These are phyloP conservation scores for Diadumene lineata DNA, from an alignment of 92 coral and sea anemone species.

Conservation along the genomic window DNA sequence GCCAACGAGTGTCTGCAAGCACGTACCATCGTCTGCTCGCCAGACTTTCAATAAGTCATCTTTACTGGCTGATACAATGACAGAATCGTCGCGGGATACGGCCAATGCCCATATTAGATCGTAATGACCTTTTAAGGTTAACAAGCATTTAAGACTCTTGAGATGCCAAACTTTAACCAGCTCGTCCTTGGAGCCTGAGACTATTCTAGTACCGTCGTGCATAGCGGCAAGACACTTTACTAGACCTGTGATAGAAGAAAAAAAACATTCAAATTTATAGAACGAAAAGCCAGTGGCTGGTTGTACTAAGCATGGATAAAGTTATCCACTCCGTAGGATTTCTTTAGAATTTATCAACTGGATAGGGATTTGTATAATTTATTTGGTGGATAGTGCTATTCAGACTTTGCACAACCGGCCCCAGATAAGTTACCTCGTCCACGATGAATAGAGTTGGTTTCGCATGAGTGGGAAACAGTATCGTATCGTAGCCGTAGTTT, in stretches of 20 bases:
- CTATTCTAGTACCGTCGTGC: conserved; percentile 78
- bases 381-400: too few relatives aligned
- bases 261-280: not conserved
- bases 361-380: too few relatives aligned
- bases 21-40: conserved; percentile 65
- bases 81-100: conserved; percentile 64
- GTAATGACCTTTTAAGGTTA: conserved; percentile 75
- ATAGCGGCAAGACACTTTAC: conserved; percentile 66
- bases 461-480: too few relatives aligned
- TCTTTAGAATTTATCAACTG: too few relatives aligned
- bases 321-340: too few relatives aligned
- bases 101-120: conserved; percentile 73
- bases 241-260: conserved; percentile 41
- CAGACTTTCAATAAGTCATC: conserved; percentile 87
- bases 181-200: conserved; percentile 78
- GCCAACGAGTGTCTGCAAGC: conserved; percentile 75
- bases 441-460: too few relatives aligned
- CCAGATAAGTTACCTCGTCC: too few relatives aligned
- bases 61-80: conserved; percentile 77
- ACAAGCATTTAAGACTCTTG: conserved; percentile 54
- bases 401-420: too few relatives aligned
- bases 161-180: conserved; percentile 76
- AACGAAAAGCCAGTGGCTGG: too few relatives aligned
- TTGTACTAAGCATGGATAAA: too few relatives aligned
- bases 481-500: too few relatives aligned